Percentiles rank a stretch among this genome's conserved stretches.
Conservation (phyloP, 2,888 invertebrate genomes). For the Drosophila barbarae region DNA sequence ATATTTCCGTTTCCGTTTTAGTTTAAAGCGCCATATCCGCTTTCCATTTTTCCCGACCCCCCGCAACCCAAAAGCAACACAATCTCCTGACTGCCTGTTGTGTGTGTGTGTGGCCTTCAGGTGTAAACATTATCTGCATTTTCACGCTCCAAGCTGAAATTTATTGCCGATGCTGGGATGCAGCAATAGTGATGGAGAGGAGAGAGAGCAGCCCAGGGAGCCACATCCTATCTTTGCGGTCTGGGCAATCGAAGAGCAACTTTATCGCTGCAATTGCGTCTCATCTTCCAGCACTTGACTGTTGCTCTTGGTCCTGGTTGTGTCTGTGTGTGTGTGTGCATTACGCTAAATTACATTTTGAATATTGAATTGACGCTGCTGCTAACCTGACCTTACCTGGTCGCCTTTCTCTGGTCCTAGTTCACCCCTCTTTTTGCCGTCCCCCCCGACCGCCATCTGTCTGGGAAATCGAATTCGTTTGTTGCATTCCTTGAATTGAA, state of each 20-base stretch:
- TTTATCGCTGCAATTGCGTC: conserved; percentile 61
- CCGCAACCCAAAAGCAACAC: conserved; percentile 8
- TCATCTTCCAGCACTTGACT: conserved; percentile 49
- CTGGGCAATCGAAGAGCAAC: conserved; percentile 46
- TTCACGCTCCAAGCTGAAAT: conserved; percentile 54
- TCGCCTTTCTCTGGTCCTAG: not conserved
- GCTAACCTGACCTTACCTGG: conserved; percentile 31
- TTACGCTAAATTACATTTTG: conserved; percentile 74
- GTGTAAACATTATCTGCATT: conserved; percentile 64
- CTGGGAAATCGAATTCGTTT: conserved; percentile 45
- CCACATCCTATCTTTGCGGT: conserved; percentile 31
- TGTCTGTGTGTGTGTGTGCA: conserved; percentile 54
- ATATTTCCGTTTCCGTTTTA: conserved; percentile 55
- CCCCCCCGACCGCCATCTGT: conserved; percentile 14
- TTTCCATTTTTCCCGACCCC: conserved; percentile 24
- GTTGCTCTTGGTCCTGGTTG: conserved; percentile 15
- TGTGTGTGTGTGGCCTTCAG: conserved; percentile 51
- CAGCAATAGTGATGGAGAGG: not conserved
- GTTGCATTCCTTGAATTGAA: conserved; percentile 47
- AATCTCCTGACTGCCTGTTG: conserved; percentile 1
- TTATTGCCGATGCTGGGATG: conserved; percentile 45
- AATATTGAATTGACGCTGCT: conserved; percentile 67
- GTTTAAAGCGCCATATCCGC: conserved; percentile 56
- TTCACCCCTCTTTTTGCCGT: too few relatives aligned
- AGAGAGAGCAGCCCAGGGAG: not conserved